phyloP scores from a whole-genome alignment of 2,113 vertebrate genomes.

The Jacana jacana region DNA sequence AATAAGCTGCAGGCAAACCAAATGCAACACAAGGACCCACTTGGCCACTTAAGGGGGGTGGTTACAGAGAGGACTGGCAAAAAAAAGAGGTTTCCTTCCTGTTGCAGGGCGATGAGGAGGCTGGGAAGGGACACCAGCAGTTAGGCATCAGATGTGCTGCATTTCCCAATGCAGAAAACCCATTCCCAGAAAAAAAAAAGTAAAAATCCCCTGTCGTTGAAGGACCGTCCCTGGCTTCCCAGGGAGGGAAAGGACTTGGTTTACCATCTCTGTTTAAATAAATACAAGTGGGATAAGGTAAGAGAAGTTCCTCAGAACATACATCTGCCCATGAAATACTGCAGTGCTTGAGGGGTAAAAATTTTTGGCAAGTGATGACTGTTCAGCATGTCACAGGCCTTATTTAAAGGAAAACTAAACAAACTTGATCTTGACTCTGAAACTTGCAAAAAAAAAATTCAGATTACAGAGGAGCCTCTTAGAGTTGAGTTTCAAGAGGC shows the following conservation, averaged over 20 bases:
- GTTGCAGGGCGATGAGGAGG: not conserved
- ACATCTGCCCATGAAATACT: not conserved
- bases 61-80: not conserved
- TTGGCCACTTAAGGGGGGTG: not conserved
- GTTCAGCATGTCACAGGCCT: not conserved
- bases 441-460: not conserved
- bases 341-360: not conserved
- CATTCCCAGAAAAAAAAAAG: not conserved
- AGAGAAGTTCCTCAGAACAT: not conserved
- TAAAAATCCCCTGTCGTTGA: not conserved
- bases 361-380: not conserved
- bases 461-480: not conserved
- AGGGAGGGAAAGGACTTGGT: not conserved
- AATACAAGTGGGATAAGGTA: not conserved
- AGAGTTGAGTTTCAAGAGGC: not conserved
- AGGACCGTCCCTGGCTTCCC: not conserved
- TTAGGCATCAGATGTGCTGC: fast-evolving
- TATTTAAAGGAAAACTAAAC: not conserved
- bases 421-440: not conserved
- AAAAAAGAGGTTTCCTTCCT: not conserved
- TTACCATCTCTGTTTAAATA: not conserved
- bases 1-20: not conserved
- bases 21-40: not conserved
- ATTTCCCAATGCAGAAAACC: not conserved
- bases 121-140: not conserved